These are phyloP conservation scores for Hetaerina titia DNA, from an alignment of 2,888 invertebrate genomes.

Conservation along the genomic window DNA sequence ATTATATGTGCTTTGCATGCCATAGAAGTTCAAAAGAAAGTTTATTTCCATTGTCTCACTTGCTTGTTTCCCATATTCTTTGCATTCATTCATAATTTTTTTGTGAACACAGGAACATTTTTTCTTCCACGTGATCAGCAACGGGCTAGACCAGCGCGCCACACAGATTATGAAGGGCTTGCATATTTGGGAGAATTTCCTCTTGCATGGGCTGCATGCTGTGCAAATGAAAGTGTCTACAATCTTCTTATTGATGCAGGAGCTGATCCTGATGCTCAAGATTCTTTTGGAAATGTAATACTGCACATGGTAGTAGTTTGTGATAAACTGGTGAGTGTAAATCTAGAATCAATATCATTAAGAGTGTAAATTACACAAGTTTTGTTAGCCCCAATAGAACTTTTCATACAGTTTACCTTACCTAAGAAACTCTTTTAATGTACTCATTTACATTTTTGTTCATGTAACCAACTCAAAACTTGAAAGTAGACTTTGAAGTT, in stretches of 20 bases:
- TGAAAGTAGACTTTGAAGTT: no score
- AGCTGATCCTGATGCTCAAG: constrained; percentile 97
- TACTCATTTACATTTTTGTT: no score
- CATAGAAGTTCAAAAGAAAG: not conserved
- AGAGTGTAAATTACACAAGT: no score
- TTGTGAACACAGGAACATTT: constrained; percentile 84
- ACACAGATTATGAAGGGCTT: constrained; percentile 96
- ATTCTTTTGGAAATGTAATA: constrained; percentile 98
- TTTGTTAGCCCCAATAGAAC: no score
- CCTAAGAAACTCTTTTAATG: no score
- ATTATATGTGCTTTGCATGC: not conserved
- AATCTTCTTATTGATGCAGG: constrained; percentile 95
- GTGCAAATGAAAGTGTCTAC: constrained; percentile 97
- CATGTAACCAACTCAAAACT: no score
- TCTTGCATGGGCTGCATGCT: constrained; percentile 97
- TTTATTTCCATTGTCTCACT: not conserved
- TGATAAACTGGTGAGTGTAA: constrained; percentile 64
- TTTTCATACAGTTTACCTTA: no score
- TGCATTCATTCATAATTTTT: not conserved
- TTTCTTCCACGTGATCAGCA: constrained; percentile 98
- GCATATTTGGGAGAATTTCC: constrained; percentile 99
- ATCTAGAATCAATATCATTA: not conserved
- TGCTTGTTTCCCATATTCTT: not conserved
- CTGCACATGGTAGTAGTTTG: constrained; percentile 94
- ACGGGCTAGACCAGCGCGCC: constrained; percentile 85